A percentile compares a stretch with the other conserved stretches of the same genome.
Conservation (phyloP, 2,888 invertebrate species). For the Melieria omissa region DNA sequence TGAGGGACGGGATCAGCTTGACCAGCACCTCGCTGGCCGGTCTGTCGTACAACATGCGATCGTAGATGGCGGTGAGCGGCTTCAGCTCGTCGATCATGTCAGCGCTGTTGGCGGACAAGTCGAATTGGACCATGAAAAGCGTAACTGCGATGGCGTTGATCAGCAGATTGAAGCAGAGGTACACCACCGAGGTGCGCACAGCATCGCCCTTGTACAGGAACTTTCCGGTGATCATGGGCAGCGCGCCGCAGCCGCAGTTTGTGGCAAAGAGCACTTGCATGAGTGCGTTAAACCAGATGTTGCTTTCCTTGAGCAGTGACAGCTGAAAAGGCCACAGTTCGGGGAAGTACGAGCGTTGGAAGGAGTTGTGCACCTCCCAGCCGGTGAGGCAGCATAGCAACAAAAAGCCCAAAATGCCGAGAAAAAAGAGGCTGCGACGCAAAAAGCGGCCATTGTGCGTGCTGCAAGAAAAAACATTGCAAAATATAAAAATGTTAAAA, state of each 20-base stretch:
- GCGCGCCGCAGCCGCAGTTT: constrained; percentile 64
- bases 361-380: constrained; percentile 64
- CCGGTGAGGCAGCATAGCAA: constrained; percentile 61
- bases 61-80: constrained; percentile 64
- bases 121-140: constrained; percentile 65
- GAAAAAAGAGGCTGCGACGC: constrained; percentile 61
- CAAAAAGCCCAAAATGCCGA: constrained; percentile 59
- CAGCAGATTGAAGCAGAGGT: constrained; percentile 66
- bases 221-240: constrained; percentile 67
- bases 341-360: constrained; percentile 61
- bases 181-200: constrained; percentile 65
- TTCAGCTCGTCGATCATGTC: constrained; percentile 60
- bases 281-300: constrained; percentile 66
- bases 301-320: constrained; percentile 55
- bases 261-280: constrained; percentile 66
- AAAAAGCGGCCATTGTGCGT: constrained; percentile 65
- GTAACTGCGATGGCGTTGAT: constrained; percentile 65
- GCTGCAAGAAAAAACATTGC: constrained; percentile 46
- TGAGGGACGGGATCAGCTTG: constrained; percentile 59
- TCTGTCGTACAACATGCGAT: constrained; percentile 57
- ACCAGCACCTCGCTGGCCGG: constrained; percentile 51
- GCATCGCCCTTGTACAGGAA: constrained; percentile 67
- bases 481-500: not conserved
- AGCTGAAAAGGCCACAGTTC: constrained; percentile 61
- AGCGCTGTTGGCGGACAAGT: constrained; percentile 56